A percentile compares a stretch with the other conserved stretches of the same genome.
Conservation (phyloP, 2,888 invertebrate species). For the Drosophila pullipes region DNA sequence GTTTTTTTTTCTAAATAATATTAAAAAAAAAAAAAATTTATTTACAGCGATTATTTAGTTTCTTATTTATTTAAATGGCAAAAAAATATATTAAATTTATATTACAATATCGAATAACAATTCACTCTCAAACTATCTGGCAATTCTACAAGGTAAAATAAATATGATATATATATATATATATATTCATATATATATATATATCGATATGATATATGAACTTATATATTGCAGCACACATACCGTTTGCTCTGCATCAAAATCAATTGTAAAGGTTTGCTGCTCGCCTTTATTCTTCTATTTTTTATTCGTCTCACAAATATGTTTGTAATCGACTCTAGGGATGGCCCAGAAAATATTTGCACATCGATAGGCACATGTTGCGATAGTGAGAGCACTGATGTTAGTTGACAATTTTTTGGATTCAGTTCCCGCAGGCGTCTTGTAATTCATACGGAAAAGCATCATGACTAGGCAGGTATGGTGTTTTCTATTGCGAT, state of each 20-base stretch:
- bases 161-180: too few relatives aligned
- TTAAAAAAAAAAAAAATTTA: neutral
- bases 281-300: too few relatives aligned
- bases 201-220: too few relatives aligned
- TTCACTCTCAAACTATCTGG: slow-evolving; percentile 2
- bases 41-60: neutral
- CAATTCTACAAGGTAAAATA: slow-evolving; percentile 6
- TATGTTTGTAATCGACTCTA: neutral
- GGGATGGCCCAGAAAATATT: neutral
- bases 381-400: neutral
- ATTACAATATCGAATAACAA: neutral
- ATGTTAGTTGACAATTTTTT: neutral
- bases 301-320: neutral
- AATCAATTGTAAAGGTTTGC: neutral
- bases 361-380: neutral
- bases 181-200: too few relatives aligned
- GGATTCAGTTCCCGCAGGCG: neutral
- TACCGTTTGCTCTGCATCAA: neutral
- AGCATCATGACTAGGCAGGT: neutral
- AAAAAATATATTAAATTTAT: neutral
- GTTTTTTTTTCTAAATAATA: neutral
- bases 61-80: neutral
- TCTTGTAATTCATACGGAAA: neutral
- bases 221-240: too few relatives aligned
- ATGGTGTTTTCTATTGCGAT: neutral